phyloP scores from a whole-genome alignment of 53 echinoderm and acorn worm genomes.

The Mesocentrotus franciscanus region DNA sequence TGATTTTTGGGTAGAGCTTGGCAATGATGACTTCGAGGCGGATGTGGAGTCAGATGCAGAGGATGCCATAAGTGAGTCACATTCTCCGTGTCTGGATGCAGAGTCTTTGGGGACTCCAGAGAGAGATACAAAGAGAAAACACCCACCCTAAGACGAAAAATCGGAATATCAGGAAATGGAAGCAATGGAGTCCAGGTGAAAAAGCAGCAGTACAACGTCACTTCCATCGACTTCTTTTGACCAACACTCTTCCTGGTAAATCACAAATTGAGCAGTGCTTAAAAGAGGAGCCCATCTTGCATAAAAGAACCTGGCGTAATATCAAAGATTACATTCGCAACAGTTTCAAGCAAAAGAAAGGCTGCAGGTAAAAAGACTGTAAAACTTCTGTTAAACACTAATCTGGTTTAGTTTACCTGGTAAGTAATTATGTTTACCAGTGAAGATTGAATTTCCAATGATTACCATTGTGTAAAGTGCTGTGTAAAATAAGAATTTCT shows the following conservation, averaged over 20 bases:
- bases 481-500: not conserved
- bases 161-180: constrained; percentile 14
- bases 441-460: constrained; percentile 28
- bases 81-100: not conserved
- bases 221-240: not conserved
- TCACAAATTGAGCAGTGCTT: constrained; percentile 25
- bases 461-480: constrained; percentile 4
- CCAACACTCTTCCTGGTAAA: constrained; percentile 22
- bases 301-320: not conserved
- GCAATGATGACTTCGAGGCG: too few species aligned
- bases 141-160: not conserved
- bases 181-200: constrained; percentile 32
- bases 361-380: constrained; percentile 17
- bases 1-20: too few species aligned
- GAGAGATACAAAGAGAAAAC: not conserved
- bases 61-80: too few species aligned
- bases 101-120: not conserved
- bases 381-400: too few species aligned
- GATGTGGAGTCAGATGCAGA: too few species aligned
- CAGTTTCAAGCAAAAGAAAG: constrained; percentile 15
- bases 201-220: constrained; percentile 10
- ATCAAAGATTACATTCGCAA: constrained; percentile 23
- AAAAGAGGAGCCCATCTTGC: constrained; percentile 8
- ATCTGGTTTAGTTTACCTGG: too few species aligned
- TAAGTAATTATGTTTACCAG: constrained; percentile 5